A percentile compares a stretch with the other conserved stretches of the same genome.
Evolutionary conservation across 2,113 vertebrate genomes (phyloP).

Genomic region (Bostrychus sinensis): DNA sequence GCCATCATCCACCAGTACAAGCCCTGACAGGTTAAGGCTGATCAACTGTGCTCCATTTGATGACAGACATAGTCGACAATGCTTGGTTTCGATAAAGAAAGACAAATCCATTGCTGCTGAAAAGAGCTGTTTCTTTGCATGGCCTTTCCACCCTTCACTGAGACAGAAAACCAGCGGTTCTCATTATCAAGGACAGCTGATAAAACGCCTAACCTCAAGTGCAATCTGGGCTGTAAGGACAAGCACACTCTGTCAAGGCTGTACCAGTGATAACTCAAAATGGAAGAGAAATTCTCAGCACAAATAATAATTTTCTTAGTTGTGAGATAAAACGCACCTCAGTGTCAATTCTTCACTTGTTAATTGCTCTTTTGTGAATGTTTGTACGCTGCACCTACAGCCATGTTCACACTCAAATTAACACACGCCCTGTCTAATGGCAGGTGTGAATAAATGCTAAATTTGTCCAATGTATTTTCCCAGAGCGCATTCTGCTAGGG

Average conservation of each 20-base stretch:
- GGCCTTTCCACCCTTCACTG: conserved; percentile 37
- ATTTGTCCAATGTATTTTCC: too few species aligned
- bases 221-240: conserved; percentile 34
- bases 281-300: too few species aligned
- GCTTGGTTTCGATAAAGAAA: conserved; percentile 45
- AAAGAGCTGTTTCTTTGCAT: conserved; percentile 50
- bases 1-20: too few species aligned
- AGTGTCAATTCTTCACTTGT: too few species aligned
- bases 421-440: too few species aligned
- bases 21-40: conserved; percentile 24
- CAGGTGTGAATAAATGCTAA: too few species aligned
- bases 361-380: too few species aligned
- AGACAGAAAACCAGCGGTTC: conserved; percentile 39
- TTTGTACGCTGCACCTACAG: too few species aligned
- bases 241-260: conserved; percentile 3
- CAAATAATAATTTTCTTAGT: too few species aligned
- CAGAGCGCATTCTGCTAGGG: too few species aligned
- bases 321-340: too few species aligned
- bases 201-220: conserved; percentile 46
- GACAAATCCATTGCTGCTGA: conserved; percentile 46
- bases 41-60: conserved; percentile 42
- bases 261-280: not conserved
- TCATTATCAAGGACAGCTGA: conserved; percentile 50
- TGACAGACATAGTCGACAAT: conserved; percentile 50
- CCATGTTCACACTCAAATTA: too few species aligned